Evolutionary conservation across 2,888 invertebrate genomes (phyloP), one percentile per base, ranked within the genome.

Genomic region (Julus scanicus): DNA sequence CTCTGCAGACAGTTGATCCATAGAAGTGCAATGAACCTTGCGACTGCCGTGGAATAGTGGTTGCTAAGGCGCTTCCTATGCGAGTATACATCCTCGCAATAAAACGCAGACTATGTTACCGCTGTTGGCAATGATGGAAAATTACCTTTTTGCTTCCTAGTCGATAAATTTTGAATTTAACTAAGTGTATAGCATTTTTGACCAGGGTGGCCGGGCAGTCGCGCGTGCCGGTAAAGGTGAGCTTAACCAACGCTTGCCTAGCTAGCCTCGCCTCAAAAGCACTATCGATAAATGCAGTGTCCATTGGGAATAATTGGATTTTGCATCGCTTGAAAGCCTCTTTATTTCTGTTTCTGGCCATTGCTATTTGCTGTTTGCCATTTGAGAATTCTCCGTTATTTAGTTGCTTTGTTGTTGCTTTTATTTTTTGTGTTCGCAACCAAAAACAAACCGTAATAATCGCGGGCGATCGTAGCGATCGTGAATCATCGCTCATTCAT

Each of bases 21-120:
- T 17, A 57, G 20, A 37, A 37, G 86, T 44, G 86, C 86, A 53
- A 29, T 53, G 86, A 86, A 86, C 86, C 49, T 15, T 86, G 53
- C 53, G 17, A 9, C 48, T 15, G 40, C 20, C n/a, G 8, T 40
- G 53, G 29, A 39, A 29, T 53, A 53, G 9, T 17, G 53, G 86
- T 86, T 86, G 86, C 86, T 86, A 86, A 49, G 86, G 37, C 29
- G 37, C 57, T 49, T n/a, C 48, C 15, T 49, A 17, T 53, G 17
- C n/a, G 20, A 48, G 49, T 44, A 29, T 86, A 13, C 20, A 53
- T 86, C 29, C 48, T 53, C 29, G 13, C 39, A 40, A 85, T 71
- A 71, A 48, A 48, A 40, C 15, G 20, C 40, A n/a, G 44, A 84
- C 84, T 84, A 15, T 4, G 40, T 4, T 40, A n/a, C 84, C 20